Base-by-base conservation (phyloP, 2,113 vertebrate genomes). In the Vulpes ferrilata region DNA sequence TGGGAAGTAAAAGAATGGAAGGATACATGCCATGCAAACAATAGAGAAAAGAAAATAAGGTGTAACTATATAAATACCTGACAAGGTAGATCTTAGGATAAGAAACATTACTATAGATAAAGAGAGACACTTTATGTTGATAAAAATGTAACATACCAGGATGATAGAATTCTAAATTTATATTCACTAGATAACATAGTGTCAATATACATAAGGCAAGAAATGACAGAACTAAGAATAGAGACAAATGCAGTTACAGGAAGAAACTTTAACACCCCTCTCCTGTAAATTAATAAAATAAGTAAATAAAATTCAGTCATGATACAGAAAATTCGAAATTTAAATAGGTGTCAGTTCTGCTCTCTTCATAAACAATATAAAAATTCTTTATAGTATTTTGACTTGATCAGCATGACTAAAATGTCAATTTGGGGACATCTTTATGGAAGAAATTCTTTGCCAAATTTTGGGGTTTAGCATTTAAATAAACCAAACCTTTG, bases 101-200 rank as follows among this genome's bases (percentile, higher is more conserved):
- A 92, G 23, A 89, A 94, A 17, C 23, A 59, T 74, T 78, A 76
- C 43, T 81, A 43, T 1, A 79, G 59, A 76, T 59, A 76, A 60
- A 84, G 38, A 93, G 32, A 93, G 38, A 78, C 19, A 93, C 48
- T 87, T 90, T 67, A 74, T 90, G 8, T 62, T 92, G 38, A 59
- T 79, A 90, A 87, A 93, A 79, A 59, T 35, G 35, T 79, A 88
- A 90, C 71, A 38, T 25, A 80, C 13, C 20, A 48, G 13, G 8
- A 90, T 88, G 48, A 53, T n/a, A 60, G 55, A 80, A 88, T 97
- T 86, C 23, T 90, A 89, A 89, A 86, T 96, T 89, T 48, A 74
- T 69, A 94, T 78, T n/a, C 20, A 79, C 4, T 25, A 60, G 38
- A 73, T 95, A 91, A 95, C 65, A 80, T 95, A 53, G 5, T 80